Evolutionary conservation across 2,888 invertebrate species (phyloP), one percentile per base, ranked within the genome.

Genomic region (Boloria selene): DNA sequence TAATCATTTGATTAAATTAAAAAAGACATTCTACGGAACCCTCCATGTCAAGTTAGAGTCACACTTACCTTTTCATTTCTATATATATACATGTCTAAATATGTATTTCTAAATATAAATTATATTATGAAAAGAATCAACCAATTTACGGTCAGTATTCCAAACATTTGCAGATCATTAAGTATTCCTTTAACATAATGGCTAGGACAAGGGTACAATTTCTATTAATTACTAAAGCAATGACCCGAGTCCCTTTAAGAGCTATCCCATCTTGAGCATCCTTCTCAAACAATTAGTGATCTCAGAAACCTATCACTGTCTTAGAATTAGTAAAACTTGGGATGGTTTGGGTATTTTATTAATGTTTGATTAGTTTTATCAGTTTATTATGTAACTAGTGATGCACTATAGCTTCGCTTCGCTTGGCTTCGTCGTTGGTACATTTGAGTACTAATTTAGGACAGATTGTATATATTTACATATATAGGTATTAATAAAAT

Each of bases 161-260:
- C 18, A 42, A 49, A 4, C 54, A 56, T 56, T 56, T 22, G 13
- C 53, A 44, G 60, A 13, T 64, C 62, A 63, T 69, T 61, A 63
- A 56, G 69, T 63, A 61, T 66, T 56, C 63, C 60, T 18, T 56
- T 38, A 14, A 60, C 54, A 52, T 74, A 75, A 72, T 70, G 70
- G 64, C 62, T 65, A 72, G 65, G 73, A 72, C 72, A 70, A 71
- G 59, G 74, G 61, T 60, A 55, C 74, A 73, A 81, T 81, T 78
- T 69, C 79, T 77, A 81, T 86, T 85, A 78, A 82, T 83, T 82
- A 79, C 76, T 68, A 55, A 75, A 72, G 79, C 79, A 80, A 80
- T 78, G 76, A 72, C 73, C 69, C 70, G 65, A 69, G 72, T 73
- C 76, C 72, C 74, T 73, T 66, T 70, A 73, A 75, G 70, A 74